Percentiles rank a stretch among this genome's conserved stretches.
Evolutionary conservation across 2,797 vertebrate species (phyloP).

Genomic region (Labroides dimidiatus): DNA sequence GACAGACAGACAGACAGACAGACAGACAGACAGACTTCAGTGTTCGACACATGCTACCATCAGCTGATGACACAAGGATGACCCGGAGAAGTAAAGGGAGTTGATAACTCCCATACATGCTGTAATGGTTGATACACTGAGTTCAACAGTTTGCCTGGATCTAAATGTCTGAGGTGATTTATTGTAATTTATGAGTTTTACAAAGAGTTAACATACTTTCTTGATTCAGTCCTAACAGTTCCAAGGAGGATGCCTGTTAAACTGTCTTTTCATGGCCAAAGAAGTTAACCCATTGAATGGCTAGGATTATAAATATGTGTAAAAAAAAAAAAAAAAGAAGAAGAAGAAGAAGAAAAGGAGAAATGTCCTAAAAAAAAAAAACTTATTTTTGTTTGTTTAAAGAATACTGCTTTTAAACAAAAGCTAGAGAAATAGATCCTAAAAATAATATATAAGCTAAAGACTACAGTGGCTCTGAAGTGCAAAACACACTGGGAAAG

Average conservation of each 20-base stretch:
- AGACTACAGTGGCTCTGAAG: no score
- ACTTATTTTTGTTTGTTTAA: no score
- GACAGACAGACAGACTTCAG: slow-evolving; percentile 56
- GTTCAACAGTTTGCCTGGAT: slow-evolving; percentile 65
- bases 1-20: slow-evolving; percentile 31
- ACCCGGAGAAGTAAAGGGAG: slow-evolving; percentile 65
- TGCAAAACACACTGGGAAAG: no score
- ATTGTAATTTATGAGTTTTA: slow-evolving; percentile 61
- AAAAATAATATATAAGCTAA: no score
- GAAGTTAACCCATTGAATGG: no score
- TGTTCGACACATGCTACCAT: slow-evolving; percentile 77
- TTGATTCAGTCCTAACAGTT: slow-evolving; percentile 48
- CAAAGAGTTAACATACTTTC: slow-evolving; percentile 52
- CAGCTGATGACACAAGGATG: slow-evolving; percentile 77
- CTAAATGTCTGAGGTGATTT: slow-evolving; percentile 62
- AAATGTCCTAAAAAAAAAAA: no score
- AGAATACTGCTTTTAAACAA: no score
- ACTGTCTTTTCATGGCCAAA: slow-evolving; percentile 41
- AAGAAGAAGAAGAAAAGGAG: no score
- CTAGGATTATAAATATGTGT: no score
- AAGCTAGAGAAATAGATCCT: no score
- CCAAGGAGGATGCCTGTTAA: slow-evolving; percentile 46
- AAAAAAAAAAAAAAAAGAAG: no score
- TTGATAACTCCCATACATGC: slow-evolving; percentile 75
- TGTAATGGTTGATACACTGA: slow-evolving; percentile 69